phyloP scores from a whole-genome alignment of 2,797 vertebrate genomes.

The Typhlichthys subterraneus region DNA sequence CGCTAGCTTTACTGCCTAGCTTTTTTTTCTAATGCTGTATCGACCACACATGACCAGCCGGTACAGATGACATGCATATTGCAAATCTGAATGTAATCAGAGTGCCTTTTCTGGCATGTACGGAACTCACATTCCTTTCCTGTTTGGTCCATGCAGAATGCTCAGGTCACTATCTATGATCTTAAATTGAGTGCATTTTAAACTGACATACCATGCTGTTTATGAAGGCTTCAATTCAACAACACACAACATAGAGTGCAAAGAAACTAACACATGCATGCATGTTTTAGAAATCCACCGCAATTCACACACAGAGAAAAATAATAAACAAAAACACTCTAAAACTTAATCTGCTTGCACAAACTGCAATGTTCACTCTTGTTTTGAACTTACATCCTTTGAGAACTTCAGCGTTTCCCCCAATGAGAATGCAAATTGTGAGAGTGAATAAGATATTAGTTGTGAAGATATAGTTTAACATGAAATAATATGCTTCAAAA shows the following conservation, averaged over 20 bases:
- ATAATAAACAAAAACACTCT: background rate
- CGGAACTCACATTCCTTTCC: conserved; percentile 23
- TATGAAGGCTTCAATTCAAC: conserved; percentile 16
- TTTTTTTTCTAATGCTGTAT: conserved; percentile 32
- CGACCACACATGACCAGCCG: conserved; percentile 47
- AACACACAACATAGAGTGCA: conserved; percentile 46
- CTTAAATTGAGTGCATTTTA: conserved; percentile 54
- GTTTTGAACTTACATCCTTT: conserved; percentile 89
- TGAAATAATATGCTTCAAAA: conserved; percentile 25
- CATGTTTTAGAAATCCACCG: conserved; percentile 47
- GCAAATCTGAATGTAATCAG: conserved; percentile 24
- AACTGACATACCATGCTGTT: conserved; percentile 51
- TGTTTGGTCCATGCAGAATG: conserved; percentile 47
- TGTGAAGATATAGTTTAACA: conserved; percentile 41
- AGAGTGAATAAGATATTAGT: conserved; percentile 85
- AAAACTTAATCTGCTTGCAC: conserved; percentile 21
- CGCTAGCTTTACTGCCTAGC: conserved; percentile 48
- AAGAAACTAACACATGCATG: conserved; percentile 55
- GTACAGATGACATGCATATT: conserved; percentile 43
- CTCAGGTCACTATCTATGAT: conserved; percentile 64
- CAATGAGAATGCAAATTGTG: conserved; percentile 84
- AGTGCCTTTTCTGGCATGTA: conserved; percentile 35
- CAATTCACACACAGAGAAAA: conserved; percentile 51
- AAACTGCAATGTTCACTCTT: conserved; percentile 38
- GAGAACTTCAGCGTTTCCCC: conserved; percentile 92